Evolutionary conservation across 1,140 invertebrate genomes (phyloP).

Genomic region (Drosophila ananassae): DNA sequence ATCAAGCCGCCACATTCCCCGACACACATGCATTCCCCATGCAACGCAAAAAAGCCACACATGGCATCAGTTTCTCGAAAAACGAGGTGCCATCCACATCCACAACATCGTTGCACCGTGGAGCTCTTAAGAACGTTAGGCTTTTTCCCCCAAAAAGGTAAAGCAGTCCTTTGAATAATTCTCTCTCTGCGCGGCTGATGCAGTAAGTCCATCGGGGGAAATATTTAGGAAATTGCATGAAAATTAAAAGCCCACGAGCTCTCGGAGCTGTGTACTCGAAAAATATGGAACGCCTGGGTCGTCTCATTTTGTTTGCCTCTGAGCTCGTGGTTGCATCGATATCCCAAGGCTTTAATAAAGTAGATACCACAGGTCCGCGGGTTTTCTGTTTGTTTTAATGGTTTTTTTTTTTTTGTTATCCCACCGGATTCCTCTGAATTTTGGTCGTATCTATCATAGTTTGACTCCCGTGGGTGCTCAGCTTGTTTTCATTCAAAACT

Average conservation of each 20-base stretch:
- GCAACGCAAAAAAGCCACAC: constrained; percentile 1
- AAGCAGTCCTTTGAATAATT: constrained; percentile 7
- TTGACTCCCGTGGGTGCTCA: neutral
- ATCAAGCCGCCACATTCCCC: constrained; percentile 28
- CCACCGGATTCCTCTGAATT: neutral
- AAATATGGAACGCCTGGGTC: neutral
- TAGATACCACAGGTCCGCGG: neutral
- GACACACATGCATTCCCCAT: constrained; percentile 20
- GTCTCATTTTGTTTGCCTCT: neutral
- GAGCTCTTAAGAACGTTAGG: constrained; percentile 17
- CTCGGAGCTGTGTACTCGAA: neutral
- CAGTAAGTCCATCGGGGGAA: constrained; percentile 5
- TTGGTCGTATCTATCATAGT: neutral
- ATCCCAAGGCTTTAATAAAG: neutral
- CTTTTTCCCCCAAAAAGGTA: constrained; percentile 5
- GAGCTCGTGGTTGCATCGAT: neutral
- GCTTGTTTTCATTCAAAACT: neutral
- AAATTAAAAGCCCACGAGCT: constrained; percentile 28
- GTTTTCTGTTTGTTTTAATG: neutral
- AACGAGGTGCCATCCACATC: constrained; percentile 10
- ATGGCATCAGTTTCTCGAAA: neutral
- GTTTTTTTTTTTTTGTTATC: neutral
- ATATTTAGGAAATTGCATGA: constrained; percentile 15
- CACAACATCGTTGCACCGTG: neutral
- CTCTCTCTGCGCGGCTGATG: neutral